phyloP scores from a whole-genome alignment of 2,888 invertebrate genomes.

The Cotesia congregata region DNA sequence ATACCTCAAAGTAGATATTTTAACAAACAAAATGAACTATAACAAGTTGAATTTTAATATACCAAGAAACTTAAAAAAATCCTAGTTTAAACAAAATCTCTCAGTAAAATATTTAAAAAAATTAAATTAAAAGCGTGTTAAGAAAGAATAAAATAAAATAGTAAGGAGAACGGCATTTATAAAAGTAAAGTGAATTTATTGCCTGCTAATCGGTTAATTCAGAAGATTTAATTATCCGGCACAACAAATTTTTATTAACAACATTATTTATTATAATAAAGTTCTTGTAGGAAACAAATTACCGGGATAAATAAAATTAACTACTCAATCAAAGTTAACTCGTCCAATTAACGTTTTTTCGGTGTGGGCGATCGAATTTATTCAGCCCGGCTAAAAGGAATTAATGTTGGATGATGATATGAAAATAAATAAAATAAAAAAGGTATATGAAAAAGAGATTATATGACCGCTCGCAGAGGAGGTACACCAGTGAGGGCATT shows the following conservation, averaged over 20 bases:
- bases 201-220: constrained; percentile 11
- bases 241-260: neutral
- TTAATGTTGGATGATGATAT: too few species aligned
- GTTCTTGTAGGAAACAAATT: neutral
- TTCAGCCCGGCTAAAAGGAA: neutral
- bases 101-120: too few species aligned
- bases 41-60: too few species aligned
- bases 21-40: too few species aligned
- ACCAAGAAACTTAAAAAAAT: too few species aligned
- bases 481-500: constrained; percentile 48
- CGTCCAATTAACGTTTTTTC: constrained; percentile 12
- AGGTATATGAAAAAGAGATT: too few species aligned
- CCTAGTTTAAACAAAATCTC: too few species aligned
- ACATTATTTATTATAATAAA: neutral
- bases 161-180: neutral
- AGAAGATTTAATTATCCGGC: constrained; percentile 8
- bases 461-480: constrained; percentile 6
- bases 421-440: neutral
- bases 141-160: neutral
- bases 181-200: constrained; percentile 11
- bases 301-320: neutral
- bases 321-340: constrained; percentile 21
- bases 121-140: too few species aligned
- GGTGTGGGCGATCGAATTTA: constrained; percentile 27
- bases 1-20: too few species aligned